These are phyloP conservation scores for Cephalopholis sonnerati DNA, from an alignment of 2,113 vertebrate species.

Conservation along the genomic window DNA sequence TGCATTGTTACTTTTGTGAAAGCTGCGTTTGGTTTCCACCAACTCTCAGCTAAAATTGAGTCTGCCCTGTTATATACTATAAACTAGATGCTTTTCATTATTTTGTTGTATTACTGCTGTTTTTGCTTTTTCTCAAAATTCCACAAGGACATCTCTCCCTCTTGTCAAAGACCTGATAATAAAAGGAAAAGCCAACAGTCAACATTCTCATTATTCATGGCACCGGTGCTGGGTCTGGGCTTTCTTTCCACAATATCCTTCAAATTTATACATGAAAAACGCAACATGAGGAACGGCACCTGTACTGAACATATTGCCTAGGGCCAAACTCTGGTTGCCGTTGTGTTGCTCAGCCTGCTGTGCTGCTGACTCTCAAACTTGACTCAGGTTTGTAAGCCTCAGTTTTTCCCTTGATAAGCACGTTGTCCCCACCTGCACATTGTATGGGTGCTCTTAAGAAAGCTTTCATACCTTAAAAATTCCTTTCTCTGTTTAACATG, in stretches of 20 bases:
- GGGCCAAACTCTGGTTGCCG: constrained; percentile 15
- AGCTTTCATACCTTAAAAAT: neutral
- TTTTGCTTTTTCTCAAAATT: neutral
- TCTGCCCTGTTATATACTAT: neutral
- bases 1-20: constrained; percentile 4
- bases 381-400: constrained; percentile 8
- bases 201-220: constrained; percentile 26
- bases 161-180: neutral
- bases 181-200: constrained; percentile 15
- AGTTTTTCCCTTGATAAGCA: constrained; percentile 10
- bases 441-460: neutral
- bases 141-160: neutral
- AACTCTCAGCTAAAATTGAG: neutral
- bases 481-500: neutral
- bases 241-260: constrained; percentile 18
- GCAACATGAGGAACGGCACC: neutral
- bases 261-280: constrained; percentile 32
- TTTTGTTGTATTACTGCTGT: neutral
- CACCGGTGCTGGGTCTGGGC: neutral
- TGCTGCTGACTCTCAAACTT: constrained; percentile 13
- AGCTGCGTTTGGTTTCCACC: neutral
- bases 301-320: constrained; percentile 15
- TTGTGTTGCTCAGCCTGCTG: neutral
- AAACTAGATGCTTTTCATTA: neutral
- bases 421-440: neutral